Conservation (phyloP, 2,113 vertebrate species). For the Amphilophus citrinellus region DNA sequence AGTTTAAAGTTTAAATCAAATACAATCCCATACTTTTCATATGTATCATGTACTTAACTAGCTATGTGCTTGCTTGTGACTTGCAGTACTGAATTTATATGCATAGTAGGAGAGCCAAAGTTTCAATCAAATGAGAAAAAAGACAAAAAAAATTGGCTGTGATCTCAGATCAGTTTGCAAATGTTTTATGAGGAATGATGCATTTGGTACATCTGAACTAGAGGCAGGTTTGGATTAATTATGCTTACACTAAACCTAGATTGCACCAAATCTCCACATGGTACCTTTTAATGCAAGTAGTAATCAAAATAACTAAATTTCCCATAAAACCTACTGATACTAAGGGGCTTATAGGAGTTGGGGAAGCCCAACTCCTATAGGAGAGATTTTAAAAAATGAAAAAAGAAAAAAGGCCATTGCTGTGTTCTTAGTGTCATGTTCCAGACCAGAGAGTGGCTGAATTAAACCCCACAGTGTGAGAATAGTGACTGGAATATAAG, state of each 20-base stretch:
- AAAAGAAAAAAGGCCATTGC: background rate
- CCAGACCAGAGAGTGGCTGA: background rate
- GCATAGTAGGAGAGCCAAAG: background rate
- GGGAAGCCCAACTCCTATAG: background rate
- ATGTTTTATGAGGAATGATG: background rate
- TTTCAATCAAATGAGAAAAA: background rate
- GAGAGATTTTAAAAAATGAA: background rate
- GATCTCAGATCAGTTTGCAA: background rate
- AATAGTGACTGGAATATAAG: background rate
- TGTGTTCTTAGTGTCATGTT: background rate
- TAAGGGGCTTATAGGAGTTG: background rate
- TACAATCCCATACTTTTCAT: too few species aligned
- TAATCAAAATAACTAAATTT: background rate
- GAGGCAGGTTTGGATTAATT: accelerated
- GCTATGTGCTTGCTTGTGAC: background rate
- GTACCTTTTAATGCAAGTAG: background rate
- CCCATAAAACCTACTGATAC: background rate
- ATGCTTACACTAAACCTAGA: background rate
- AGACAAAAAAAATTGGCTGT: background rate
- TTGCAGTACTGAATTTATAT: background rate
- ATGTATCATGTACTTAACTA: background rate
- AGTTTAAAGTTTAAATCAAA: background rate
- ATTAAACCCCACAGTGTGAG: background rate
- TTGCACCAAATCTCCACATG: background rate
- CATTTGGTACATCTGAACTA: background rate